A percentile compares a stretch with the other conserved stretches of the same genome.
Conservation (phyloP, 2,888 invertebrate genomes). For the Ochropleura plecta region DNA sequence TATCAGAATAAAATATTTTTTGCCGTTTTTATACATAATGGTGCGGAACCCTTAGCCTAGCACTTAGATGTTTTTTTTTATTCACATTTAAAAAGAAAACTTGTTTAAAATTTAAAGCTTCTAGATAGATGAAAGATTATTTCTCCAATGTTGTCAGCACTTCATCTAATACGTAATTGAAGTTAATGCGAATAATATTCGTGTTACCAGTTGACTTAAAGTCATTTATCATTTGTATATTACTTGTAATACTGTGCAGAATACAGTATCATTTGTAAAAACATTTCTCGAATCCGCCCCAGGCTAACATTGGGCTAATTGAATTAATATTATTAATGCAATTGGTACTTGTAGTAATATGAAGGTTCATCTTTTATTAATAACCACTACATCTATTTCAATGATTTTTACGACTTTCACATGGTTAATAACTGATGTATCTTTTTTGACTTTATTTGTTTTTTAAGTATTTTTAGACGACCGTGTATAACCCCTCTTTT, state of each 20-base stretch:
- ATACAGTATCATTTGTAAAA: conserved; percentile 28
- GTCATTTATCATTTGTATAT: conserved; percentile 23
- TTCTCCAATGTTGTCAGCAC: conserved; percentile 1
- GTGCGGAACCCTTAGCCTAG: too few species aligned
- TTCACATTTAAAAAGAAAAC: neutral
- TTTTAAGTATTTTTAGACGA: neutral
- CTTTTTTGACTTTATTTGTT: conserved; percentile 3
- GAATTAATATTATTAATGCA: conserved; percentile 37
- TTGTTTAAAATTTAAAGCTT: neutral
- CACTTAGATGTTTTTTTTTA: too few species aligned
- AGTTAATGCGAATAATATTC: conserved; percentile 31
- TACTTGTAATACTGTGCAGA: neutral
- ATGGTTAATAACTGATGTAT: neutral
- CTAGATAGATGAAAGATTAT: conserved; percentile 1
- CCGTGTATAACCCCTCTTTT: neutral
- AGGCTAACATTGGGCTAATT: conserved; percentile 38
- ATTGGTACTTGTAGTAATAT: conserved; percentile 10
- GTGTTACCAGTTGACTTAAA: conserved; percentile 8
- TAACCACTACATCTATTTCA: conserved; percentile 1
- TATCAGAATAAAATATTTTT: too few species aligned
- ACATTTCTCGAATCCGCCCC: conserved; percentile 6
- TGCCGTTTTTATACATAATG: too few species aligned
- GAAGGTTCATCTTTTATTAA: conserved; percentile 1
- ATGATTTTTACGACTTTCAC: conserved; percentile 5
- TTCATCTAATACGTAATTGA: conserved; percentile 29